Evolutionary conservation across 2,888 invertebrate species (phyloP).

Genomic region (Endomychus coccineus): DNA sequence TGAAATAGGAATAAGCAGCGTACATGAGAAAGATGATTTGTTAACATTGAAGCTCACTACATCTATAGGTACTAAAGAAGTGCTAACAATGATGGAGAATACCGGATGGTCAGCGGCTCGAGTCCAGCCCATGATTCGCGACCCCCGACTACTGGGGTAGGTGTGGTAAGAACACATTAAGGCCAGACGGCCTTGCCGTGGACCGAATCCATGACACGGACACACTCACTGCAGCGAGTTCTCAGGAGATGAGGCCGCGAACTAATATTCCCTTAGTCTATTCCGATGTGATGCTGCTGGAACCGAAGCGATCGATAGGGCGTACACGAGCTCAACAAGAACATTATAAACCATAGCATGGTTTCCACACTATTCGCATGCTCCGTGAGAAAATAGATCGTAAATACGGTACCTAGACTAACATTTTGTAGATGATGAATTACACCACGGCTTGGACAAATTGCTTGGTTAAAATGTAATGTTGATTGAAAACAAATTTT

Average conservation of each 20-base stretch:
- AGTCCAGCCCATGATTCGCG: constrained; percentile 40
- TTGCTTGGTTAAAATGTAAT: too few species aligned
- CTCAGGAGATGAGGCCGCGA: constrained; percentile 33
- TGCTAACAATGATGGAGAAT: constrained; percentile 34
- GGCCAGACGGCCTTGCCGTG: constrained; percentile 19
- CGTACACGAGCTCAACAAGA: too few species aligned
- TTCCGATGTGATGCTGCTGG: constrained; percentile 32
- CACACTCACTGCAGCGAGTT: constrained; percentile 18
- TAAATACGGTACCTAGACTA: too few species aligned
- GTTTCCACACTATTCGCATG: too few species aligned
- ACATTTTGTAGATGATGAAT: too few species aligned
- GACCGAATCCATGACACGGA: constrained; percentile 18
- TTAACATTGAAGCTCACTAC: too few species aligned
- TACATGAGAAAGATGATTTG: too few species aligned
- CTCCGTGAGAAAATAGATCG: too few species aligned
- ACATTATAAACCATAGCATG: too few species aligned
- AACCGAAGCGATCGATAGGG: constrained; percentile 31
- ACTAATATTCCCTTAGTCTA: constrained; percentile 24
- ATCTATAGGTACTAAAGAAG: constrained; percentile 28
- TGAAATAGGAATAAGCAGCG: too few species aligned
- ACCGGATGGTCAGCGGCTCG: constrained; percentile 36
- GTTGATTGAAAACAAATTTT: too few species aligned
- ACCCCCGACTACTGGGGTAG: constrained; percentile 41
- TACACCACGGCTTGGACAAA: too few species aligned
- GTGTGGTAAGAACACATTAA: constrained; percentile 43